Conservation (phyloP, 1,140 invertebrate species). For the Schlechtendalia chinensis region DNA sequence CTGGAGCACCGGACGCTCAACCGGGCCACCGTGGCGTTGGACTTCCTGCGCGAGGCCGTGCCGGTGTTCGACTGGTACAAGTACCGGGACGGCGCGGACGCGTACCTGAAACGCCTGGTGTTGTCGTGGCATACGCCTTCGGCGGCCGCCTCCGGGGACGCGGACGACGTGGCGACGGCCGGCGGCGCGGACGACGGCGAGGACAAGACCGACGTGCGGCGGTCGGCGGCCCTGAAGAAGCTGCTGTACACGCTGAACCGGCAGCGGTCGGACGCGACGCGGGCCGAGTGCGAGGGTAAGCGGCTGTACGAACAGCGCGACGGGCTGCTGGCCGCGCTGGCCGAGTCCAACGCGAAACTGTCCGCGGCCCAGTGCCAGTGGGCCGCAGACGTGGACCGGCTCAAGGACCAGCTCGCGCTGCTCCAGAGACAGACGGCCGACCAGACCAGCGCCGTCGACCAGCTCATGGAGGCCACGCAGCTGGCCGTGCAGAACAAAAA, state of each 20-base stretch:
- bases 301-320: slow-evolving; percentile 6
- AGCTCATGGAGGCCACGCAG: slow-evolving; percentile 30
- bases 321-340: not conserved
- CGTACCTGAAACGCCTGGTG: not conserved
- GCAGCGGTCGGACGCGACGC: slow-evolving; percentile 10
- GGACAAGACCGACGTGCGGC: not conserved
- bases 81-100: not conserved
- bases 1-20: not conserved
- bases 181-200: not conserved
- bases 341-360: not conserved
- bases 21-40: slow-evolving; percentile 21
- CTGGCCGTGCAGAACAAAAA: slow-evolving; percentile 2
- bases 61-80: slow-evolving; percentile 32
- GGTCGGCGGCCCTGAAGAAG: not conserved
- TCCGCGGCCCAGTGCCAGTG: not conserved
- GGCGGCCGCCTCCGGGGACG: not conserved
- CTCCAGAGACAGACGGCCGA: not conserved
- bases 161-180: not conserved
- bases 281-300: slow-evolving; percentile 6
- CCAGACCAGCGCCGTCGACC: not conserved
- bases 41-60: slow-evolving; percentile 9
- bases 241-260: slow-evolving; percentile 20
- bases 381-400: not conserved
- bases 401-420: slow-evolving; percentile 5
- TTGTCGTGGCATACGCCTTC: not conserved